These are phyloP conservation scores for Drosophila melanica DNA, from an alignment of 1,140 invertebrate genomes.

Conservation along the genomic window DNA sequence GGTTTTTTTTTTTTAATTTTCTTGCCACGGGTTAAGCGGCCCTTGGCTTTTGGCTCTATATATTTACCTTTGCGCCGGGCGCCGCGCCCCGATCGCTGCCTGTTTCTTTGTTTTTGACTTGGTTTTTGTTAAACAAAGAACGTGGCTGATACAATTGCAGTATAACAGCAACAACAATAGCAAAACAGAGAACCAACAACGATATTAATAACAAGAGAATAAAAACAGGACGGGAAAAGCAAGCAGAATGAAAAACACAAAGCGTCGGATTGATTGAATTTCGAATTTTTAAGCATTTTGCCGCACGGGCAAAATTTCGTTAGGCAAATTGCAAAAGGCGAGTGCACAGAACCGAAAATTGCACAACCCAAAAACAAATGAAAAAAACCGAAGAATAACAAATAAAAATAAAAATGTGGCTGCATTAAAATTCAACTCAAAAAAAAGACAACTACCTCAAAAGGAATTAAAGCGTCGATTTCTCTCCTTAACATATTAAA, in stretches of 20 bases:
- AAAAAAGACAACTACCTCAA: background rate
- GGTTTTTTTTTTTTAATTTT: conserved; percentile 51
- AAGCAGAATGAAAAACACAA: conserved; percentile 47
- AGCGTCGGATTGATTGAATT: conserved; percentile 80
- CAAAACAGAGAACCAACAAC: conserved; percentile 25
- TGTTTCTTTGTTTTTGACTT: conserved; percentile 39
- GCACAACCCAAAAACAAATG: conserved; percentile 22
- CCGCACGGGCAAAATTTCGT: conserved; percentile 72
- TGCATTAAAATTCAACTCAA: conserved; percentile 1
- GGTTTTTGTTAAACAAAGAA: conserved; percentile 55
- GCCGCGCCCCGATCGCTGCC: background rate
- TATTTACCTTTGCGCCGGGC: conserved; percentile 60
- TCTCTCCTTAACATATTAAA: no score
- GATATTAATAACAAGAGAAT: conserved; percentile 39
- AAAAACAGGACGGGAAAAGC: conserved; percentile 11
- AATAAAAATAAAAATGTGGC: background rate
- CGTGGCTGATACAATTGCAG: conserved; percentile 66
- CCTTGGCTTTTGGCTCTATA: conserved; percentile 74
- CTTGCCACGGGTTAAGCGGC: conserved; percentile 53
- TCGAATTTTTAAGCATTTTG: conserved; percentile 79
- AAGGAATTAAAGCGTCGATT: no score
- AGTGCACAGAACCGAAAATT: conserved; percentile 68
- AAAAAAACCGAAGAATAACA: conserved; percentile 14
- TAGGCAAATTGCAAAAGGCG: conserved; percentile 62
- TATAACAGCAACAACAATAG: conserved; percentile 36